phyloP scores from a whole-genome alignment of 2,113 vertebrate genomes.

The Toxostoma redivivum region DNA sequence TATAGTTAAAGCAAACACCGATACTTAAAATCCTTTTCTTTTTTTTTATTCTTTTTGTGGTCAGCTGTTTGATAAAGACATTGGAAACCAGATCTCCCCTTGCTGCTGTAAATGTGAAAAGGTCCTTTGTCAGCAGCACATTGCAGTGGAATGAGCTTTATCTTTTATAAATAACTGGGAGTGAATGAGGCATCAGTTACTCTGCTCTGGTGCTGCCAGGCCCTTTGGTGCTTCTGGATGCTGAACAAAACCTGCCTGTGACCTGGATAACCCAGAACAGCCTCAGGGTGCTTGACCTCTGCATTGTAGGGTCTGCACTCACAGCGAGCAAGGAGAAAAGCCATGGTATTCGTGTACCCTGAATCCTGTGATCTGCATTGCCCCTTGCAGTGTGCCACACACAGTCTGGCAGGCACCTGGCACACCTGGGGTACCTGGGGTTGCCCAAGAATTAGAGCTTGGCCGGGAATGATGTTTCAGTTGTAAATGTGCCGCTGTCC shows the following conservation, averaged over 20 bases:
- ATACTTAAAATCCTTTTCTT: not conserved
- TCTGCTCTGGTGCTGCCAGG: not conserved
- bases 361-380: accelerated
- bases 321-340: not conserved
- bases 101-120: not conserved
- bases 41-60: not conserved
- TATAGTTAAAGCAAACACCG: not conserved
- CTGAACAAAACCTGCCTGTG: not conserved
- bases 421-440: not conserved
- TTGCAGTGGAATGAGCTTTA: not conserved
- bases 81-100: not conserved
- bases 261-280: not conserved
- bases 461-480: accelerated
- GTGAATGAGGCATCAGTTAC: not conserved
- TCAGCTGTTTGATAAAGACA: not conserved
- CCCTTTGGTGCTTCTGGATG: not conserved
- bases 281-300: not conserved
- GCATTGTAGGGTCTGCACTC: accelerated
- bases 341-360: accelerated
- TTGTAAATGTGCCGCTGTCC: not conserved
- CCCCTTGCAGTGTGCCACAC: not conserved
- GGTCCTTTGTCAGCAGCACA: not conserved
- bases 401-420: not conserved
- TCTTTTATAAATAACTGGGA: not conserved
- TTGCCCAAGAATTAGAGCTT: not conserved